Conservation (phyloP, 2,113 vertebrate species). For the Arizona elegans region DNA sequence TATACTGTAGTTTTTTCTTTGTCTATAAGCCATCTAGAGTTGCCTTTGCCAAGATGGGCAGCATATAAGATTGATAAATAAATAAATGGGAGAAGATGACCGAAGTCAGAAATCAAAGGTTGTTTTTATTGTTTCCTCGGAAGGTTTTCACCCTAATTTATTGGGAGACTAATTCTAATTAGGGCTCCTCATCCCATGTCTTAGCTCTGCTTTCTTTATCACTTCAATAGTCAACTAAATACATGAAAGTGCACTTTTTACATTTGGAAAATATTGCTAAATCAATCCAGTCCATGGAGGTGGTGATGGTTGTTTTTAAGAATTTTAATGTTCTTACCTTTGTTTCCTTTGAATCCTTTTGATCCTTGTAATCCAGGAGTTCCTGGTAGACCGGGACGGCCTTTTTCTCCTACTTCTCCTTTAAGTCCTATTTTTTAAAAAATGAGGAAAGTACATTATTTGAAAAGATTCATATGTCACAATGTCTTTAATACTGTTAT, state of each 20-base stretch:
- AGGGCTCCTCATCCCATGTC: neutral
- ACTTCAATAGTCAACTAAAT: neutral
- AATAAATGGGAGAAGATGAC: too few relatives aligned
- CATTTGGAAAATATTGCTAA: rapidly evolving
- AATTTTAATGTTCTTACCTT: constrained; percentile 68
- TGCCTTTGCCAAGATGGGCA: too few relatives aligned
- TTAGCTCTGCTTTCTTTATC: neutral
- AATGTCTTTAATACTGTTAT: neutral
- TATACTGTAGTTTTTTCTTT: too few relatives aligned
- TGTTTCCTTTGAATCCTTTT: constrained; percentile 84
- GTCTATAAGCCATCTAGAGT: too few relatives aligned
- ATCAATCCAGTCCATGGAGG: neutral
- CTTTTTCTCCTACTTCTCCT: constrained; percentile 80
- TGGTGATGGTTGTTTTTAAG: neutral
- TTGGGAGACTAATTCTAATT: neutral
- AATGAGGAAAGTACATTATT: neutral
- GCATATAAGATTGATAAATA: too few relatives aligned
- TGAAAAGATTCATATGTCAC: neutral
- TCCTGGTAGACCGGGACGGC: constrained; percentile 76
- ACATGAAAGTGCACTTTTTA: neutral
- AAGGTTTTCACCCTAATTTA: neutral
- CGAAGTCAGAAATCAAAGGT: too few relatives aligned
- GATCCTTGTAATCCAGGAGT: constrained; percentile 67
- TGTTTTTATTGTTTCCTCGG: too few relatives aligned
- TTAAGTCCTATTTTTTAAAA: constrained; percentile 68